Base-by-base conservation (phyloP, 2,797 vertebrate genomes). In the Capromys pilorides region DNA sequence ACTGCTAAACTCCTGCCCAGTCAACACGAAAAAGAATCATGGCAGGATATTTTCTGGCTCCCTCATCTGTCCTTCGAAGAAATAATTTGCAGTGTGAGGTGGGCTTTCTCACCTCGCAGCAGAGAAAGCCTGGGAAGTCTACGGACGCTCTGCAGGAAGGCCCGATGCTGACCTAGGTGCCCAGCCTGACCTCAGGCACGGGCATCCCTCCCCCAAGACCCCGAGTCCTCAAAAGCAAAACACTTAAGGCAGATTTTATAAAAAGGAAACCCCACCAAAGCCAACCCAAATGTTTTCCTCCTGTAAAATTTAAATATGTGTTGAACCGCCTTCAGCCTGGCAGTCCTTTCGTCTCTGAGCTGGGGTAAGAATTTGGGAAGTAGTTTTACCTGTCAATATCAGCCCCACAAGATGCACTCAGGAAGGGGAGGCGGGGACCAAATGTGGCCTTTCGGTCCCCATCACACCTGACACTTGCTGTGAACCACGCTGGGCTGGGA, bases 1-100 rank as follows among this genome's bases (percentile, higher is more conserved):
- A 93, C 62, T 64, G 93, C 87, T 95, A 83, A 96, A 96, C 95
- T 96, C 96, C 95, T 95, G 77, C 81, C 2, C 28, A 95, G 91
- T 94, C 93, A 88, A 96, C 95, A 97, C 6, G 71, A 92, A 94
- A 93, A 95, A 78, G 95, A 96, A 97, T 97, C 96, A 96, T 96
- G 97, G 97, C 96, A 98, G 97, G 97, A 97, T 97, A 96, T 97
- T 96, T 90, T 95, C 97, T 97, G 97, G 97, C 73, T 22, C 88
- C 91, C 69, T 96, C 69, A 22, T 94, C 86, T 97, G 95, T 62
- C 95, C 96, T 98, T 97, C 97, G 97, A 97, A 97, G 95, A 95
- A 93, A 80, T 96, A 96, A 97, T 97, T 93, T 98, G 98, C 93
- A 94, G 66, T 86, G 86, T 97, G 95, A 96, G 96, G 96, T 93